These are phyloP conservation scores for Macrophya alboannulata DNA, from an alignment of 2,888 invertebrate species.

Conservation along the genomic window DNA sequence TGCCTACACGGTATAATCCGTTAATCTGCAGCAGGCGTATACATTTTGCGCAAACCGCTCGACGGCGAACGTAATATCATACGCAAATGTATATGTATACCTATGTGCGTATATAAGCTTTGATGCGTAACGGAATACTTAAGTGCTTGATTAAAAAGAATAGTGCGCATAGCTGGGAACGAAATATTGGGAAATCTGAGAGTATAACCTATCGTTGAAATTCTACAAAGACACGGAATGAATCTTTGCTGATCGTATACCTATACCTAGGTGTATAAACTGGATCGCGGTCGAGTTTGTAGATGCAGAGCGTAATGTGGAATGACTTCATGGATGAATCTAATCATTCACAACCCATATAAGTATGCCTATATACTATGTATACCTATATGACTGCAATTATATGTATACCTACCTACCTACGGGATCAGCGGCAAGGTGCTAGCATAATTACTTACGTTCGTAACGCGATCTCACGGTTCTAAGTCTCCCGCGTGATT, in stretches of 20 bases:
- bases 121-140: constrained; percentile 3
- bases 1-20: background rate
- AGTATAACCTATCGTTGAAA: background rate
- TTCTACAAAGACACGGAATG: background rate
- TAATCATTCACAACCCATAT: background rate
- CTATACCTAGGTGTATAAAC: no score
- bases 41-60: background rate
- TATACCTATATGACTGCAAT: no score
- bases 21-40: background rate
- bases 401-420: background rate
- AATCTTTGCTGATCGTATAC: background rate
- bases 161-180: no score
- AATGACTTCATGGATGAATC: background rate
- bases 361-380: background rate
- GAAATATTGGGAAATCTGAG: background rate
- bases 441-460: background rate
- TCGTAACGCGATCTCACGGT: background rate
- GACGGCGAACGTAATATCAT: background rate
- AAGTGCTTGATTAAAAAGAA: background rate
- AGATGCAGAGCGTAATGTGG: background rate
- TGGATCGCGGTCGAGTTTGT: background rate
- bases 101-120: background rate
- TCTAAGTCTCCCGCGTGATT: background rate
- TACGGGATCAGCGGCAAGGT: background rate
- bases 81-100: no score